A percentile compares a stretch with the other conserved stretches of the same genome.
Conservation (phyloP, 2,113 vertebrate species). For the Mastomys natalensis region DNA sequence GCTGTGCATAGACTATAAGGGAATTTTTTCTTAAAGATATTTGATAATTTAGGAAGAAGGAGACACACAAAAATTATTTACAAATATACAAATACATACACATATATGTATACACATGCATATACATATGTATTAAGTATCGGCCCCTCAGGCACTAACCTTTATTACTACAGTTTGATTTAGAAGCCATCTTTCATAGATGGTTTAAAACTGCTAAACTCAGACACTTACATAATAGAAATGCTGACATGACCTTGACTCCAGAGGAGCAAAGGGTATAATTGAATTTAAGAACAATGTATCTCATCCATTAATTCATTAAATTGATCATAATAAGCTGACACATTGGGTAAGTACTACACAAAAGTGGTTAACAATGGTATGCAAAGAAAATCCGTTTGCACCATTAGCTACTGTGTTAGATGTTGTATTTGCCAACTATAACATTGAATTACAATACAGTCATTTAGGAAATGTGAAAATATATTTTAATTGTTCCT, state of each 20-base stretch:
- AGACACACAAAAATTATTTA: conserved; percentile 63
- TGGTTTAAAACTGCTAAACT: conserved; percentile 75
- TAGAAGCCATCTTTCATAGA: conserved; percentile 77
- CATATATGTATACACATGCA: neutral
- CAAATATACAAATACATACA: neutral
- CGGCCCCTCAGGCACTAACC: conserved; percentile 61
- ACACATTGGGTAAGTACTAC: conserved; percentile 70
- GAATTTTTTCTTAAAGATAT: conserved; percentile 53
- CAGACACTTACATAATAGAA: conserved; percentile 78
- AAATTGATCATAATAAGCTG: conserved; percentile 77
- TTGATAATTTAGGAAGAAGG: conserved; percentile 65
- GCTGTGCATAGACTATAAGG: conserved; percentile 25
- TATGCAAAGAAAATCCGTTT: conserved; percentile 79
- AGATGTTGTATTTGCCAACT: conserved; percentile 69
- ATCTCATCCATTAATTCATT: conserved; percentile 81
- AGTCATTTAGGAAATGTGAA: conserved; percentile 66
- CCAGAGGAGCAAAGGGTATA: conserved; percentile 78
- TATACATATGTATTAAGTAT: conserved; percentile 47
- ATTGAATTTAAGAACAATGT: conserved; percentile 84
- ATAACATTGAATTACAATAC: conserved; percentile 75
- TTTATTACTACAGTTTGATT: conserved; percentile 71
- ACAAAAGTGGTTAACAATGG: conserved; percentile 74
- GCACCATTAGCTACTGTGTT: conserved; percentile 60
- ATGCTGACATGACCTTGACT: conserved; percentile 80
- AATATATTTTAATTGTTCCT: conserved; percentile 70